These are phyloP conservation scores for Apodemia mormo DNA, from an alignment of 2,888 invertebrate species.

Conservation along the genomic window DNA sequence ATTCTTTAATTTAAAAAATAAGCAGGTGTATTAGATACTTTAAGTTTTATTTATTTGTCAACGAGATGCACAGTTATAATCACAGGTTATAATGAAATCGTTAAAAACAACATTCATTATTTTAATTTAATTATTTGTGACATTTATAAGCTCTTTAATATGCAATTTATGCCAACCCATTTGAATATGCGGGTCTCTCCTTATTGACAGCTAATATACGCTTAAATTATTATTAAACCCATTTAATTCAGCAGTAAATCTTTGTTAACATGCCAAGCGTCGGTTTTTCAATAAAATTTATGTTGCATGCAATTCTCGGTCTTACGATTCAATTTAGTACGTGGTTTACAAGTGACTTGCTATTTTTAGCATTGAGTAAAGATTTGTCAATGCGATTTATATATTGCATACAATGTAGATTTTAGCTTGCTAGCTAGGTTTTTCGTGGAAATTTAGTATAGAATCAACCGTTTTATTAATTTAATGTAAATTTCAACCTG, in stretches of 20 bases:
- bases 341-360: slow-evolving; percentile 36
- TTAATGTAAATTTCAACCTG: no score
- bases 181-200: slow-evolving; percentile 59
- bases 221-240: slow-evolving; percentile 61
- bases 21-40: no score
- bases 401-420: neutral
- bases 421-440: neutral
- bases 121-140: slow-evolving; percentile 5
- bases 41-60: neutral
- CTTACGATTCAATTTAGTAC: slow-evolving; percentile 41
- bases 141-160: slow-evolving; percentile 22
- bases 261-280: slow-evolving; percentile 57
- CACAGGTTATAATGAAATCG: neutral
- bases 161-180: slow-evolving; percentile 24
- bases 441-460: neutral
- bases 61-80: neutral
- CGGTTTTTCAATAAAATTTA: slow-evolving; percentile 62
- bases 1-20: no score
- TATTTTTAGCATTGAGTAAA: slow-evolving; percentile 23
- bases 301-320: slow-evolving; percentile 61
- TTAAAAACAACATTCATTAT: neutral
- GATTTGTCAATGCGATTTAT: slow-evolving; percentile 13
- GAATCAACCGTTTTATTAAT: no score
- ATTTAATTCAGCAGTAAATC: slow-evolving; percentile 61
- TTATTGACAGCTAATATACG: slow-evolving; percentile 65